Conservation (phyloP, 2,113 vertebrate genomes). For the Nestor notabilis region DNA sequence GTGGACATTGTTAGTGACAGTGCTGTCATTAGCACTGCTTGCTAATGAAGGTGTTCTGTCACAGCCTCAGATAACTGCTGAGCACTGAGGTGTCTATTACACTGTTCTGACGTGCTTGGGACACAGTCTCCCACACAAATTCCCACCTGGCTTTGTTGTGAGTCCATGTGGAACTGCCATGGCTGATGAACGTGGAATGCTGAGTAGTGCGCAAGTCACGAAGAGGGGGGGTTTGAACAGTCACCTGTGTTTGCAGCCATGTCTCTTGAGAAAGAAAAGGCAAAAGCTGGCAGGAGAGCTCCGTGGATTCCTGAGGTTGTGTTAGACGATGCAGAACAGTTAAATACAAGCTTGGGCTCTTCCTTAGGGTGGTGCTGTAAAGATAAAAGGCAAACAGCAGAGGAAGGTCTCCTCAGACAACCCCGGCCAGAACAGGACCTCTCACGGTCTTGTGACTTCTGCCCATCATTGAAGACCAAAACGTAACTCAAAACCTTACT, state of each 20-base stretch:
- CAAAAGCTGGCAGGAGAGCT: neutral
- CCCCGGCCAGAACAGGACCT: neutral
- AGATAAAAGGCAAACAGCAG: neutral
- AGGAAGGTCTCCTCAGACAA: neutral
- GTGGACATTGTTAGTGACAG: rapidly evolving
- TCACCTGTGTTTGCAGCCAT: neutral
- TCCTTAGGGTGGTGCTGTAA: neutral
- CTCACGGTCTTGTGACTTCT: neutral
- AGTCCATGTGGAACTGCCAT: neutral
- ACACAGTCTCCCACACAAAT: rapidly evolving
- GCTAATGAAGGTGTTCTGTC: rapidly evolving
- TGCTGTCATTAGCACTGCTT: neutral
- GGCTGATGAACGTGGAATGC: neutral
- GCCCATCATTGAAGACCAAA: neutral
- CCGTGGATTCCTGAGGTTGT: neutral
- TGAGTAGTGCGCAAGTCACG: rapidly evolving
- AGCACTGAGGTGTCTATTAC: rapidly evolving
- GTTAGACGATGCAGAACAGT: rapidly evolving
- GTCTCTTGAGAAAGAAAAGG: neutral
- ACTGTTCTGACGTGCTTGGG: neutral
- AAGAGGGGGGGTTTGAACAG: neutral
- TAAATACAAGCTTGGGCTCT: neutral
- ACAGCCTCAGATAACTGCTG: rapidly evolving
- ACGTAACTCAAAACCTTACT: neutral
- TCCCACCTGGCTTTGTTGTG: neutral